Conservation (phyloP, 1,140 invertebrate species). For the Caenorhabditis remanei region DNA sequence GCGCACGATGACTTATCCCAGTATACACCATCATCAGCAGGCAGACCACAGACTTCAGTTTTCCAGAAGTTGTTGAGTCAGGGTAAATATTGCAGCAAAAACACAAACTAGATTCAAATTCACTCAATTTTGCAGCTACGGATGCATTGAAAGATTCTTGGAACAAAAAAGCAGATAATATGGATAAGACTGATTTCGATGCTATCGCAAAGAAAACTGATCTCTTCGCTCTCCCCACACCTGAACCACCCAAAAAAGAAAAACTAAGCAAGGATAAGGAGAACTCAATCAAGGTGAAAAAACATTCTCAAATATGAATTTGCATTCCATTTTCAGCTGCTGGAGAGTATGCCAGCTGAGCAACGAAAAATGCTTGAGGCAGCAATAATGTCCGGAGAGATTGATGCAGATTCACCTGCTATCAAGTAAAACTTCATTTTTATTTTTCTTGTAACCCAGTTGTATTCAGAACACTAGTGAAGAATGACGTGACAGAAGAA, state of each 20-base stretch:
- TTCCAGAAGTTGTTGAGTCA: slow-evolving; percentile 55
- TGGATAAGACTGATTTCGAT: background rate
- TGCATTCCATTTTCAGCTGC: slow-evolving; percentile 55
- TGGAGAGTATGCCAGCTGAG: slow-evolving; percentile 68
- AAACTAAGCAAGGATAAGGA: slow-evolving; percentile 48
- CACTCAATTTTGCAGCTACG: background rate
- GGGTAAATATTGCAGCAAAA: slow-evolving; percentile 4
- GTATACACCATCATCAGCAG: slow-evolving; percentile 16
- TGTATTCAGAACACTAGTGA: slow-evolving; percentile 61
- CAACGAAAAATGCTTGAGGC: slow-evolving; percentile 70
- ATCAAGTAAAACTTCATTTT: slow-evolving; percentile 55
- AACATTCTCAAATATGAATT: background rate
- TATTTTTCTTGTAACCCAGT: slow-evolving; percentile 29
- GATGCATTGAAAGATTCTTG: slow-evolving; percentile 29
- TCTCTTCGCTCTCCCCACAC: background rate
- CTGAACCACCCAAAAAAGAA: slow-evolving; percentile 24
- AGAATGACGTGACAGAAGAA: slow-evolving; percentile 63
- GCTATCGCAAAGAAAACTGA: slow-evolving; percentile 35
- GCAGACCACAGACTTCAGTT: slow-evolving; percentile 41
- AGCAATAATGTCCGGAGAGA: slow-evolving; percentile 71
- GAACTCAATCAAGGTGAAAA: slow-evolving; percentile 51
- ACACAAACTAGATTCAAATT: too few relatives aligned
- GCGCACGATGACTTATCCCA: slow-evolving; percentile 54
- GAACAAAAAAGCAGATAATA: background rate
- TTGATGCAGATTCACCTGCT: slow-evolving; percentile 67